Conservation (phyloP, 2,113 vertebrate species). For the Melanerpes formicivorus region DNA sequence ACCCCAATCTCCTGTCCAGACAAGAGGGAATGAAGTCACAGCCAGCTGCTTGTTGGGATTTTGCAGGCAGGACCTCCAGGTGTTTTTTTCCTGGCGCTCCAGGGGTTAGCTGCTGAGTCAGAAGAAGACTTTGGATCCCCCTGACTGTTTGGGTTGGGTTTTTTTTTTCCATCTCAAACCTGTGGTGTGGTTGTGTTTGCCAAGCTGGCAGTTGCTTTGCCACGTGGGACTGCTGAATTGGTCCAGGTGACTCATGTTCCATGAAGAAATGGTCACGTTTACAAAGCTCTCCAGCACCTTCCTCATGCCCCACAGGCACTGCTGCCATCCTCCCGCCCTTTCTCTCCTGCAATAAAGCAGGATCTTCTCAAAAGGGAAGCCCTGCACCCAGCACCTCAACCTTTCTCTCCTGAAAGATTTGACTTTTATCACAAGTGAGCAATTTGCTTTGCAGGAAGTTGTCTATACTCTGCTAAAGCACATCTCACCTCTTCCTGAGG, state of each 20-base stretch:
- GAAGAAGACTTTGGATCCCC: not conserved
- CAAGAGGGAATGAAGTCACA: constrained; percentile 27
- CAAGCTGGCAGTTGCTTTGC: not conserved
- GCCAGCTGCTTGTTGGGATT: not conserved
- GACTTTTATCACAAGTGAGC: not conserved
- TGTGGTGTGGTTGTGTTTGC: not conserved
- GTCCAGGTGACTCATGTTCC: not conserved
- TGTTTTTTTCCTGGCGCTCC: not conserved
- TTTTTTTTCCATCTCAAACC: not conserved
- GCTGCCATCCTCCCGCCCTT: not conserved
- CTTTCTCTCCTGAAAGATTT: not conserved
- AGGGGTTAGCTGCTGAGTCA: not conserved
- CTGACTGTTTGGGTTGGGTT: not conserved
- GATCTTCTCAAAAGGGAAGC: not conserved
- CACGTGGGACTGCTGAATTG: not conserved
- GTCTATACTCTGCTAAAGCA: not conserved
- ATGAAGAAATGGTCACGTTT: not conserved
- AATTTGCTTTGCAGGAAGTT: not conserved
- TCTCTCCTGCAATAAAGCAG: not conserved
- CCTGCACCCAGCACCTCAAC: not conserved
- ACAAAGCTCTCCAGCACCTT: not conserved
- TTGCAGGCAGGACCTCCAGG: not conserved
- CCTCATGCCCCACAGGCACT: not conserved
- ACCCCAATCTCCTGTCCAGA: constrained; percentile 10
- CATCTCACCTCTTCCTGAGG: not conserved